phyloP scores from a whole-genome alignment of 1,140 invertebrate species.

The Drosophila bipectinata region DNA sequence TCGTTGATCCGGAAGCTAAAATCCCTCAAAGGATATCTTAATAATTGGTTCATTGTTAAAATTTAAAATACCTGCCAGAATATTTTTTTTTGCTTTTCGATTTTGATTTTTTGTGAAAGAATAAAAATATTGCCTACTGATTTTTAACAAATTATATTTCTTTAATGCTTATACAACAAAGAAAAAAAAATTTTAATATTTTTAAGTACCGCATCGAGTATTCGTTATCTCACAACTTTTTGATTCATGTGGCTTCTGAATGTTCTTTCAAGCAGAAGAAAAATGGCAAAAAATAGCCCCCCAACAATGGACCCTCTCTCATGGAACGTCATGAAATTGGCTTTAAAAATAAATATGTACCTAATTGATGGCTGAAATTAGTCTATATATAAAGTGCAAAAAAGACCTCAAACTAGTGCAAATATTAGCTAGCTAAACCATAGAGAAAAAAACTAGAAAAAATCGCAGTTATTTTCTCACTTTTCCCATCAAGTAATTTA shows the following conservation, averaged over 20 bases:
- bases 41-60: not conserved
- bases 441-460: constrained; percentile 4
- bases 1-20: not conserved
- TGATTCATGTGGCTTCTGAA: constrained; percentile 20
- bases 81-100: not conserved
- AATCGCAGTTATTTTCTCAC: not conserved
- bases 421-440: constrained; percentile 1
- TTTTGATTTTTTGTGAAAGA: not conserved
- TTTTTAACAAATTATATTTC: too few relatives aligned
- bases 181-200: not conserved
- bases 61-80: too few relatives aligned
- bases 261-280: constrained; percentile 21
- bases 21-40: not conserved
- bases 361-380: not conserved
- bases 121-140: too few relatives aligned
- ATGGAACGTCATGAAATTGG: constrained; percentile 46
- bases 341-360: constrained; percentile 40
- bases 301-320: not conserved
- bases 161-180: not conserved
- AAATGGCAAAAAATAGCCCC: constrained; percentile 31
- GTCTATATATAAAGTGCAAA: constrained; percentile 3
- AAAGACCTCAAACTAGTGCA: constrained; percentile 7
- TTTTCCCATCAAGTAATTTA: not conserved
- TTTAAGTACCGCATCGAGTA: constrained; percentile 15
- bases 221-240: constrained; percentile 10